These are phyloP conservation scores for Lepidocyrtoides sp. DNA, from an alignment of 2,888 invertebrate genomes.

Conservation along the genomic window DNA sequence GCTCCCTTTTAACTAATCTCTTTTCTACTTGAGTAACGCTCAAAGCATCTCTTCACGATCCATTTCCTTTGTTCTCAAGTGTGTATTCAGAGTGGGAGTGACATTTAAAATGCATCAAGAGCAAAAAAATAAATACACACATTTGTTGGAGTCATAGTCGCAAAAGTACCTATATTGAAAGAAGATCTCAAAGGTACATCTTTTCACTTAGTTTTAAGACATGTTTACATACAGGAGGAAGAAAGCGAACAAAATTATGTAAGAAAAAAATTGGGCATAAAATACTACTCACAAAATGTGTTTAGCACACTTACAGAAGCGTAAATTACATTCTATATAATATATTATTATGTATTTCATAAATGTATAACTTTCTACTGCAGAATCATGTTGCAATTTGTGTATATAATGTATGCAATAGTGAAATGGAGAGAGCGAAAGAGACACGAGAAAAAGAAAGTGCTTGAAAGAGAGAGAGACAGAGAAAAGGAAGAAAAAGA, in stretches of 20 bases:
- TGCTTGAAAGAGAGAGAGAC: neutral
- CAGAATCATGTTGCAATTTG: no score
- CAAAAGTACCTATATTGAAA: no score
- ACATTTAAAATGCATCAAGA: conserved; percentile 65
- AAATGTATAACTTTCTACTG: no score
- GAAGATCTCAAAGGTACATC: no score
- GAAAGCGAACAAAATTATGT: neutral
- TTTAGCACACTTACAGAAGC: no score
- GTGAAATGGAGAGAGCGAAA: neutral
- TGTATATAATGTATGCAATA: neutral
- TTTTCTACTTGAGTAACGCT: conserved; percentile 56
- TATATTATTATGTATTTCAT: no score
- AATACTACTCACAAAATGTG: no score
- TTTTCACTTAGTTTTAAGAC: neutral
- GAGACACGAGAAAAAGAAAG: neutral
- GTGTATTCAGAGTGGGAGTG: conserved; percentile 30
- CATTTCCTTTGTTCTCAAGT: conserved; percentile 67
- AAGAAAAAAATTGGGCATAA: no score
- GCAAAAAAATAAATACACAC: conserved; percentile 17
- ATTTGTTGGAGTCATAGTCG: neutral
- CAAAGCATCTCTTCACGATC: conserved; percentile 63
- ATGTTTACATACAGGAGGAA: neutral
- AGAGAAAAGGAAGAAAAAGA: neutral
- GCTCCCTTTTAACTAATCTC: conserved; percentile 41
- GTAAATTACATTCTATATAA: no score